Evolutionary conservation across 2,113 vertebrate species (phyloP).

Genomic region (Larimichthys polyactis): DNA sequence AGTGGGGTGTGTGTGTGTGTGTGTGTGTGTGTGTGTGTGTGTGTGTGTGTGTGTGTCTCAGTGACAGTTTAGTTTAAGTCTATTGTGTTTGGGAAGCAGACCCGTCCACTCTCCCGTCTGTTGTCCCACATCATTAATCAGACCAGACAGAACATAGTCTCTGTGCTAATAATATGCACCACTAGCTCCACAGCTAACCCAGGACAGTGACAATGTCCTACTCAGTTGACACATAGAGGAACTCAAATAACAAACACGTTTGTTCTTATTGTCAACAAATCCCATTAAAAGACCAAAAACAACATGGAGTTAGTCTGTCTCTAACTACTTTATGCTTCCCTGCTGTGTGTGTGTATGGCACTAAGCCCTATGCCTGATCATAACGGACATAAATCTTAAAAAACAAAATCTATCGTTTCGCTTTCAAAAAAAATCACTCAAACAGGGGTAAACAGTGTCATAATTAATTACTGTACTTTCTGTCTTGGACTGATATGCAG

Average conservation of each 20-base stretch:
- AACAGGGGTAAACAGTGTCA: too few relatives aligned
- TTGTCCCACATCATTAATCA: slow-evolving; percentile 80
- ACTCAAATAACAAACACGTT: background rate
- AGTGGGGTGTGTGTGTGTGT: background rate
- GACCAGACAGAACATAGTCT: slow-evolving; percentile 53
- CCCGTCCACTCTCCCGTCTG: slow-evolving; percentile 64
- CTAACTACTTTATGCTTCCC: background rate
- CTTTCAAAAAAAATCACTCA: too few relatives aligned
- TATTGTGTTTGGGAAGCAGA: slow-evolving; percentile 70
- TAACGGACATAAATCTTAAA: too few relatives aligned
- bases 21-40: background rate
- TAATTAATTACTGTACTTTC: too few relatives aligned
- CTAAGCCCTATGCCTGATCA: too few relatives aligned
- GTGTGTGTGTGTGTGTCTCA: slow-evolving; percentile 25
- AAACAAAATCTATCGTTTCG: too few relatives aligned
- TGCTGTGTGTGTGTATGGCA: background rate
- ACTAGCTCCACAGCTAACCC: slow-evolving; percentile 53
- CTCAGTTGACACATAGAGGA: background rate
- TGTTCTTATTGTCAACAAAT: background rate
- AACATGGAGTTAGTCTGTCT: background rate
- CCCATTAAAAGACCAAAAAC: background rate
- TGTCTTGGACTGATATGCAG: too few relatives aligned
- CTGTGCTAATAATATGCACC: slow-evolving; percentile 65
- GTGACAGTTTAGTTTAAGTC: slow-evolving; percentile 25
- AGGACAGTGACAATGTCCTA: slow-evolving; percentile 14